Conservation (phyloP, 2,797 vertebrate species). For the Catharus ustulatus region DNA sequence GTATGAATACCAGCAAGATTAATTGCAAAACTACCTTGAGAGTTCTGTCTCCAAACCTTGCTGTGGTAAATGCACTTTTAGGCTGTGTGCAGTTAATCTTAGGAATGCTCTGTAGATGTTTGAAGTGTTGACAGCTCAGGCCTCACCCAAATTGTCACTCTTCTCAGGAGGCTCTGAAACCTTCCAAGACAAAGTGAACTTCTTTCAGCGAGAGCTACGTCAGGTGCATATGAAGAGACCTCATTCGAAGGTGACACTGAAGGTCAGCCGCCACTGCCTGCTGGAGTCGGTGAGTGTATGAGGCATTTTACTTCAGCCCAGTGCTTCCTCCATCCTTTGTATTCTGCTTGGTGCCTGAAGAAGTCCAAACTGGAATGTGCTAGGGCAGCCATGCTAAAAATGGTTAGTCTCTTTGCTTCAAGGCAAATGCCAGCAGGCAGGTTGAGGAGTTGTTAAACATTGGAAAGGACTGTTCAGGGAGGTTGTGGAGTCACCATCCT, state of each 20-base stretch:
- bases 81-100: neutral
- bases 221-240: constrained; percentile 94
- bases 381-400: neutral
- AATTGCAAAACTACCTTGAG: neutral
- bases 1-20: neutral
- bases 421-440: neutral
- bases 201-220: constrained; percentile 95
- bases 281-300: constrained; percentile 88
- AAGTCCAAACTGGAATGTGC: neutral
- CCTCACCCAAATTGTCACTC: constrained; percentile 10
- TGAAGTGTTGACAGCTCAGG: neutral
- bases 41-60: neutral
- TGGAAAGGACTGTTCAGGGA: neutral
- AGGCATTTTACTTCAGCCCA: neutral
- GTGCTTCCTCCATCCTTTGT: neutral
- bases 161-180: constrained; percentile 94
- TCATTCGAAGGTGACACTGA: constrained; percentile 94
- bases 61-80: neutral
- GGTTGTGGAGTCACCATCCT: neutral
- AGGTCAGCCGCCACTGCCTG: constrained; percentile 89
- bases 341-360: neutral
- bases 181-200: constrained; percentile 98
- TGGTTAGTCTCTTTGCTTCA: neutral
- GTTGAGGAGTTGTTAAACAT: neutral
- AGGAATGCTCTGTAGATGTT: neutral